Percentiles rank a stretch among this genome's conserved stretches.
These are phyloP conservation scores for Tenebrosternarchus preto DNA, from an alignment of 2,113 vertebrate species.

Conservation along the genomic window DNA sequence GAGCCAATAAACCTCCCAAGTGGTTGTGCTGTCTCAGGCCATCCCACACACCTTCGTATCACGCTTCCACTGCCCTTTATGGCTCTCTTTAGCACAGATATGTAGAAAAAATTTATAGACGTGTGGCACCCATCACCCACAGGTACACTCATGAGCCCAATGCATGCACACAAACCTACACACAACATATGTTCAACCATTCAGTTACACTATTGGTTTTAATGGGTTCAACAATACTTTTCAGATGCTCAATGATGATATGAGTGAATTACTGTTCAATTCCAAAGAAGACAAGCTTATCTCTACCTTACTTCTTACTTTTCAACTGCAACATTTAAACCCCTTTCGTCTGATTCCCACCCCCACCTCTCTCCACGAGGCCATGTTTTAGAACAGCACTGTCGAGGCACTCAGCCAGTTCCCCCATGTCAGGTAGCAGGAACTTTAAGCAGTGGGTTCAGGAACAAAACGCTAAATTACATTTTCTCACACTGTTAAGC, in stretches of 20 bases:
- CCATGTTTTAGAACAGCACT: constrained; percentile 46
- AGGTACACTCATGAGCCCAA: not conserved
- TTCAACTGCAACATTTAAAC: too few relatives aligned
- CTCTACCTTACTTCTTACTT: not conserved
- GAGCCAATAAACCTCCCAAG: constrained; percentile 20
- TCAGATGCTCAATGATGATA: not conserved
- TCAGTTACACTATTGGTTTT: not conserved
- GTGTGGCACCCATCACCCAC: not conserved
- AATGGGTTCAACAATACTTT: too few relatives aligned
- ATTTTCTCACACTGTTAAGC: not conserved
- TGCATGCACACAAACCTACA: constrained; percentile 1
- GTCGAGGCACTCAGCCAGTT: constrained; percentile 6
- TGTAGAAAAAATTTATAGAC: not conserved
- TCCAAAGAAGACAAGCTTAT: not conserved
- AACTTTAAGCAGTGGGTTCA: constrained; percentile 22
- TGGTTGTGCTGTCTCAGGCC: not conserved
- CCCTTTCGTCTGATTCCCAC: too few relatives aligned
- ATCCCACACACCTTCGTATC: not conserved
- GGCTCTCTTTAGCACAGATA: constrained; percentile 22
- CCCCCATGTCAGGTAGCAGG: constrained; percentile 40
- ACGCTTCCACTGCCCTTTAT: constrained; percentile 10
- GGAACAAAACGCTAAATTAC: constrained; percentile 24
- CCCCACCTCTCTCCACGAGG: constrained; percentile 26
- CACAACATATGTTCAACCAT: not conserved
- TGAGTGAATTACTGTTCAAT: constrained; percentile 1